Evolutionary conservation across 2,888 invertebrate genomes (phyloP).

Genomic region (Andrena praecox): DNA sequence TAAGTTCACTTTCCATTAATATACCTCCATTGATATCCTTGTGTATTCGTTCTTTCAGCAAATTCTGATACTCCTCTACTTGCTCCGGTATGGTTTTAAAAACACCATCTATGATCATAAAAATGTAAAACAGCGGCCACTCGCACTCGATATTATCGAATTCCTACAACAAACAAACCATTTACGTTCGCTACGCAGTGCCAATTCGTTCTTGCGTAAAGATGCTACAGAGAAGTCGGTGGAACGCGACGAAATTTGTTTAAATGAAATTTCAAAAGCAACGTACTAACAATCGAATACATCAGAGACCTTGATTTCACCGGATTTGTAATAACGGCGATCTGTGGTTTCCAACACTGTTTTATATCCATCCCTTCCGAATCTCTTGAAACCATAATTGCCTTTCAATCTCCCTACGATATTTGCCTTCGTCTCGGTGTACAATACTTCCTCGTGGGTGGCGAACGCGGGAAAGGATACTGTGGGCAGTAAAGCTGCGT

Average conservation of each 20-base stretch:
- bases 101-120: constrained; percentile 98
- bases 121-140: constrained; percentile 98
- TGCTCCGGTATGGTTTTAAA: constrained; percentile 95
- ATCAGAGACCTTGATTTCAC: constrained; percentile 91
- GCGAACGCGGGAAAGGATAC: constrained; percentile 99
- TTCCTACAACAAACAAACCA: constrained; percentile 86
- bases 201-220: not conserved
- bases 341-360: constrained; percentile 94
- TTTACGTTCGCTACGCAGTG: constrained; percentile 23
- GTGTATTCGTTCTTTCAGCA: constrained; percentile 92
- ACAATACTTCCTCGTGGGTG: constrained; percentile 97
- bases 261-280: constrained; percentile 14
- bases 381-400: constrained; percentile 96
- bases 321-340: constrained; percentile 93
- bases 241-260: constrained; percentile 7
- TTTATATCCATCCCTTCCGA: constrained; percentile 97
- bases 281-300: constrained; percentile 53
- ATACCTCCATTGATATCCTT: constrained; percentile 93
- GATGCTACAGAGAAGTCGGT: not conserved
- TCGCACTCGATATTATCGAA: constrained; percentile 99
- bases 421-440: constrained; percentile 94
- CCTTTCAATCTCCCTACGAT: constrained; percentile 93
- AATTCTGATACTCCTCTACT: constrained; percentile 95
- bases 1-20: constrained; percentile 12
- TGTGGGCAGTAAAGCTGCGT: constrained; percentile 95